phyloP scores from a whole-genome alignment of 2,113 vertebrate species.

The Pseudopodoces humilis region DNA sequence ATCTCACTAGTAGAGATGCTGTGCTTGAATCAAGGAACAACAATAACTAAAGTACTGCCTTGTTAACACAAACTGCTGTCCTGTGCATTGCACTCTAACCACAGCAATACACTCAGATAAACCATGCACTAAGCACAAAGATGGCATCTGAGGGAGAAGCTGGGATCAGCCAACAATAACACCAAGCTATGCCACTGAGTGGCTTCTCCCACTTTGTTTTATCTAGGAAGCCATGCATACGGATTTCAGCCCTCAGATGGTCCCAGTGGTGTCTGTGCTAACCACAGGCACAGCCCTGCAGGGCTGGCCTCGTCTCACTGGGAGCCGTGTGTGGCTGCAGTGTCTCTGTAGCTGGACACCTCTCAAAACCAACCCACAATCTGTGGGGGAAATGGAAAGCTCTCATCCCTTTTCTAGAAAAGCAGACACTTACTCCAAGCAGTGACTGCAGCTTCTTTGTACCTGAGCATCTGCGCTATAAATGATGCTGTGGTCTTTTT shows the following conservation, averaged over 20 bases:
- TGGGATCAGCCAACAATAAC: neutral
- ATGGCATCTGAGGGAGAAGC: neutral
- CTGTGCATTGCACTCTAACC: neutral
- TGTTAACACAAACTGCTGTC: neutral
- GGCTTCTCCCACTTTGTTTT: neutral
- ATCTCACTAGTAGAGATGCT: neutral
- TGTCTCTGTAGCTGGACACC: neutral
- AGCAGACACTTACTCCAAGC: neutral
- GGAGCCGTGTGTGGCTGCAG: neutral
- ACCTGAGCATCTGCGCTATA: neutral
- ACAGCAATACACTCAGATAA: neutral
- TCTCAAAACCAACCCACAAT: neutral
- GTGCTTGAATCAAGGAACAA: neutral
- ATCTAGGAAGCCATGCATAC: neutral
- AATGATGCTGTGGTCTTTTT: neutral
- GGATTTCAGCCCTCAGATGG: neutral
- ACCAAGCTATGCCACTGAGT: neutral
- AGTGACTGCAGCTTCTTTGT: neutral
- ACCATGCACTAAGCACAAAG: neutral
- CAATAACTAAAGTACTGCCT: neutral
- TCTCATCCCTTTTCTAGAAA: neutral
- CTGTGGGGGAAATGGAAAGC: neutral
- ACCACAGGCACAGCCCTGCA: neutral
- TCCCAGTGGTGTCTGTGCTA: neutral
- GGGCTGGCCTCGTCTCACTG: neutral